Percentiles rank a stretch among this genome's conserved stretches.
Evolutionary conservation across 2,113 vertebrate species (phyloP).

Genomic region (Athene noctua): DNA sequence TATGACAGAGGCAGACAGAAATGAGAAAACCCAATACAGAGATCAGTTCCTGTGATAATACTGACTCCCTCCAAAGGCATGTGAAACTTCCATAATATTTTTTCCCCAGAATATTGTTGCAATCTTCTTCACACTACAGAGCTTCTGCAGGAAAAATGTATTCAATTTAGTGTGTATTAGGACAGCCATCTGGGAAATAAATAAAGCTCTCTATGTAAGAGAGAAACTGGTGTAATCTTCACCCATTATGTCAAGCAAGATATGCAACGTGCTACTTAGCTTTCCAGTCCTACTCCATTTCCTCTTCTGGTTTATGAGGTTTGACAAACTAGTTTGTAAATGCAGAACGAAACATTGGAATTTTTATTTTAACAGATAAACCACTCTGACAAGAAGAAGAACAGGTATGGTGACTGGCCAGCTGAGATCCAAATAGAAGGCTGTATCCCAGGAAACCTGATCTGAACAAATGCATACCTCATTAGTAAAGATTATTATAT

Average conservation of each 20-base stretch:
- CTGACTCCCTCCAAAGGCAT: not conserved
- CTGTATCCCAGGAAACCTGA: conserved; percentile 65
- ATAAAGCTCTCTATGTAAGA: not conserved
- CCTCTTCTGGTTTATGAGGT: not conserved
- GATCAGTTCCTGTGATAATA: not conserved
- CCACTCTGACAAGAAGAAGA: conserved; percentile 56
- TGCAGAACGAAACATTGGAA: not conserved
- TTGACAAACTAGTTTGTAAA: not conserved
- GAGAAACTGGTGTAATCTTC: not conserved
- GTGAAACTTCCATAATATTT: not conserved
- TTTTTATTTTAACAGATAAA: conserved; percentile 61
- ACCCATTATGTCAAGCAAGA: not conserved
- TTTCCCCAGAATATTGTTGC: not conserved
- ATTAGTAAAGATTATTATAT: not conserved
- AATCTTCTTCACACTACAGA: not conserved
- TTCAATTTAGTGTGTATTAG: not conserved
- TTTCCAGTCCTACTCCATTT: not conserved
- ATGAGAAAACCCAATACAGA: not conserved
- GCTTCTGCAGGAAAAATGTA: not conserved
- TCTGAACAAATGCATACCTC: conserved; percentile 5
- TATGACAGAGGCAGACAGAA: not conserved
- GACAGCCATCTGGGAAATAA: not conserved
- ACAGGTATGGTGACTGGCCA: conserved; percentile 74
- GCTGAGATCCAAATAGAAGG: conserved; percentile 79
- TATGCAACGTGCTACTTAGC: not conserved